Evolutionary conservation across 1,140 invertebrate species (phyloP), one percentile per base, ranked within the genome.

Genomic region (Drosophila bifasciata): DNA sequence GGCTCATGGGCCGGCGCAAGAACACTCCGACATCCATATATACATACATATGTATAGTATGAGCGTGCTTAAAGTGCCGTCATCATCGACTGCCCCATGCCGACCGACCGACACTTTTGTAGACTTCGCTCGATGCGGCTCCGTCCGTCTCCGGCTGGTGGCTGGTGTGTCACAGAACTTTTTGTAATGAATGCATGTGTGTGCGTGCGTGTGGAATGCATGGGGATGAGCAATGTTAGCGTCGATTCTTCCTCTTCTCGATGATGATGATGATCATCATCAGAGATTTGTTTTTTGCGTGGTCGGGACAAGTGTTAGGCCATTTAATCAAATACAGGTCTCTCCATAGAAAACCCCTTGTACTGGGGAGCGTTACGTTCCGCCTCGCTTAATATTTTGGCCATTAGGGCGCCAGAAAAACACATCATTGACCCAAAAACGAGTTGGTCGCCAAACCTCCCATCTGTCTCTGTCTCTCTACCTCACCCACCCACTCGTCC

Each of bases 341-440:
- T 36, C 11, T 36, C 32, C 32, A 36, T 4, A 5, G 32, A 36
- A 36, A 36, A 13, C 32, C 11, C 61, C 62, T 48, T 68, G 40
- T 68, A 48, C 11, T 11, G 49, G 66, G 49, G 62, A 41, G 66
- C 56, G 62, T 51, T 64, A 43, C 25, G 70, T 74, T 64, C 64
- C 51, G 70, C 59, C 48, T 74, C 50, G 70, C 36, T 71, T 76
- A 49, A 51, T 72, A 50, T 70, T 77, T 79, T 78, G 70, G 76
- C 52, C 79, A 71, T 76, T 69, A 13, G 53, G 78, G 61, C 66
- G 41, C 59, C 59, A 71, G 52, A 53, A 67, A 64, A 73, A 77
- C 62, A 83, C 50, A 46, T 56, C 70, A 79, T 88, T 88, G 83
- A 88, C 83, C 83, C 58, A 88, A 72, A 79, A 88, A 88, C 71